These are phyloP conservation scores for Drosophila villosipedis DNA, from an alignment of 2,888 invertebrate species.

Conservation along the genomic window DNA sequence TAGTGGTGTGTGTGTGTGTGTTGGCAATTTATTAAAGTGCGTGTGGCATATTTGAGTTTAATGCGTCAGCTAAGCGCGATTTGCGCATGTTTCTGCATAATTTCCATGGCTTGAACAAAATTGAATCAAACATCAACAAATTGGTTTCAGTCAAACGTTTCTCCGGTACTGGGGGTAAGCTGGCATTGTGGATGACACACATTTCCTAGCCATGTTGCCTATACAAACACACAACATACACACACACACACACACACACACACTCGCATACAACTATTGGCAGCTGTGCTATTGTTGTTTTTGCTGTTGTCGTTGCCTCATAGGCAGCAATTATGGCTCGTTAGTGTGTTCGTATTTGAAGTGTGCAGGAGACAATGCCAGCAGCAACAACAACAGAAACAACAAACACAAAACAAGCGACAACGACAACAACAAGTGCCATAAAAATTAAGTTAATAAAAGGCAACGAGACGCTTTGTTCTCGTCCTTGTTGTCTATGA, in stretches of 20 bases:
- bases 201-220: slow-evolving; percentile 38
- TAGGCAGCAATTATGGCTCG: slow-evolving; percentile 82
- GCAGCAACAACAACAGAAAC: slow-evolving; percentile 28
- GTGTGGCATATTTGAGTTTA: slow-evolving; percentile 27
- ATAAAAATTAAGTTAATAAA: slow-evolving; percentile 82
- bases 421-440: slow-evolving; percentile 71
- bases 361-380: slow-evolving; percentile 70
- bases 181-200: slow-evolving; percentile 22
- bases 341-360: slow-evolving; percentile 80
- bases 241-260: slow-evolving; percentile 8
- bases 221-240: slow-evolving; percentile 5
- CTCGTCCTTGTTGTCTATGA: slow-evolving; percentile 38
- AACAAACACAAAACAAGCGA: slow-evolving; percentile 31
- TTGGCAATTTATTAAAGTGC: neutral
- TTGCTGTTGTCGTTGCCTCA: slow-evolving; percentile 58
- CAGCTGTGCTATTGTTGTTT: slow-evolving; percentile 52
- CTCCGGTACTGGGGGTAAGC: neutral
- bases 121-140: slow-evolving; percentile 72
- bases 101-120: slow-evolving; percentile 54
- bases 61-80: slow-evolving; percentile 24
- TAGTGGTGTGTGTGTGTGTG: neutral
- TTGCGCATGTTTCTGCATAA: slow-evolving; percentile 58
- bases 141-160: slow-evolving; percentile 42
- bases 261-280: slow-evolving; percentile 27
- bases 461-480: slow-evolving; percentile 78